Base-by-base conservation (phyloP, 2,888 invertebrate genomes). In the Ischnus inquisitorius region DNA sequence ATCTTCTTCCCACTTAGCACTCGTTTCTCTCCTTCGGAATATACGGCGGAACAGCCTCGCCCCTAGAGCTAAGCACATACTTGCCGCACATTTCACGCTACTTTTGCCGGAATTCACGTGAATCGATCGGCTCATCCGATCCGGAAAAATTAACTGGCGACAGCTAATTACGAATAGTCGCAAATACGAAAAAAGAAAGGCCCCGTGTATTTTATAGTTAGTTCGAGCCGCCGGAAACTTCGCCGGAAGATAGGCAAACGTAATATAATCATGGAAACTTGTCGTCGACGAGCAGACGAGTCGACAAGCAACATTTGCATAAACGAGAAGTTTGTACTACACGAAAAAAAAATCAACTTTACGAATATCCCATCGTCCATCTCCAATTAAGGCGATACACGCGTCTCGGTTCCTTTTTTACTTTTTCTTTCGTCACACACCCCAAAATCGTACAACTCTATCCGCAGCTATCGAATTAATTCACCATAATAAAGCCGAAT, bases 351-450 rank as follows among this genome's bases (percentile, higher is more conserved):
- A n/a, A 8, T 46, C 28, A 46, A 25, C 5, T 10, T 60, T 25
- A 46, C 25, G 60, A 60, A 28, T 60, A 22, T 16, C 28, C 3
- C 16, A 46, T 46, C 43, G 68, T n/a, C 34, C 34, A n/a, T 48
- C n/a, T 28, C 72, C 57, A 72, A 72, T 72, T 72, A 72, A 72
- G 72, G 72, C 60, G 72, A 72, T 72, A 12, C 57, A 16, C 46
- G 62, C 19, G 25, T 16, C 46, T 28, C 25, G 34, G 25, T 19
- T n/a, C 16, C 14, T 14, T 8, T 57, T 4, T 41, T 25, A 12
- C 25, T 22, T 25, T 12, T 54, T 14, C 14, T 39, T 71, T 57
- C 8, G 4, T 19, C 19, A 57, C 22, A 6, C 14, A 25, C 14
- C 19, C 14, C 14, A 16, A 10, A 19, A 22, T 54, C 25, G 41